phyloP scores from a whole-genome alignment of 2,113 vertebrate species.

The Strix aluco region DNA sequence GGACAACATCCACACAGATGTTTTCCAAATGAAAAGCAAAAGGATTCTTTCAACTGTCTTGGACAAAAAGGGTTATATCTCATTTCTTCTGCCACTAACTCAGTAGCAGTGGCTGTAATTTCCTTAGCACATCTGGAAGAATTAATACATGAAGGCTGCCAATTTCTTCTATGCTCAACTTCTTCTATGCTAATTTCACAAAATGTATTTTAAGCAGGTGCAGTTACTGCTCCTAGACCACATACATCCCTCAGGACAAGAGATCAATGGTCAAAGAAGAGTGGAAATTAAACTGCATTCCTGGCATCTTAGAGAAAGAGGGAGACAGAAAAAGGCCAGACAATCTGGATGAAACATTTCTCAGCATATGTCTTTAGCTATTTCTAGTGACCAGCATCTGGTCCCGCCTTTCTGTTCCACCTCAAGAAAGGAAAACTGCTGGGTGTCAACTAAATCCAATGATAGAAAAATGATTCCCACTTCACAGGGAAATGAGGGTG shows the following conservation, averaged over 20 bases:
- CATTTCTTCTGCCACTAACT: background rate
- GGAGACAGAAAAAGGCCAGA: background rate
- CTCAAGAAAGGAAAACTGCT: background rate
- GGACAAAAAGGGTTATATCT: background rate
- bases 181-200: background rate
- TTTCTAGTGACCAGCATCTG: background rate
- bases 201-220: background rate
- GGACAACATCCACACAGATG: slow-evolving; percentile 12
- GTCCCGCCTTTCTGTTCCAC: background rate
- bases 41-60: background rate
- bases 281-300: background rate
- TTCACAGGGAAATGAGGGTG: background rate
- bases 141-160: background rate
- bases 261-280: background rate
- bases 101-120: background rate
- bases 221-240: background rate
- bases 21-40: background rate
- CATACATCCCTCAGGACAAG: background rate
- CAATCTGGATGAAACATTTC: background rate
- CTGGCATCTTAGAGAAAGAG: background rate
- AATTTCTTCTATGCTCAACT: background rate
- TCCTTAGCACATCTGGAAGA: background rate
- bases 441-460: background rate
- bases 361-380: background rate
- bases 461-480: fast-evolving